These are phyloP conservation scores for Eilema griseolum DNA, from an alignment of 2,888 invertebrate genomes.

Conservation along the genomic window DNA sequence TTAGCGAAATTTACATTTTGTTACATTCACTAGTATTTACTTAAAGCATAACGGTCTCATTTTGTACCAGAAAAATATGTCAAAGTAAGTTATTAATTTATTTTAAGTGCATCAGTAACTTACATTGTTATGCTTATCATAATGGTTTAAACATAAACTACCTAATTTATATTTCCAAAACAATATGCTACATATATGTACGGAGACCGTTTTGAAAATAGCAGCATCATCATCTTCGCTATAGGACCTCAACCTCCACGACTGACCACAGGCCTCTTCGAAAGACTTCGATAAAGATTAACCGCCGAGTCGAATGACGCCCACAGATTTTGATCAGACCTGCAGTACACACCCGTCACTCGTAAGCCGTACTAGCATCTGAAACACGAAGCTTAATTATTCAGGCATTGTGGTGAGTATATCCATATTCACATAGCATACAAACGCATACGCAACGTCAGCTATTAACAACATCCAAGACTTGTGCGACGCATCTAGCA, in stretches of 20 bases:
- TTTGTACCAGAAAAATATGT: neutral
- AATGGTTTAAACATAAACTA: no score
- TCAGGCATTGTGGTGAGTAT: neutral
- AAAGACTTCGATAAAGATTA: neutral
- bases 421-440: neutral
- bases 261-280: neutral
- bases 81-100: neutral
- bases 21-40: neutral
- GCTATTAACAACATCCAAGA: no score
- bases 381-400: neutral
- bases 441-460: neutral
- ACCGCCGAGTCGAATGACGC: neutral
- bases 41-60: neutral
- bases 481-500: no score
- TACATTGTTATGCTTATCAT: neutral
- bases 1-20: neutral
- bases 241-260: neutral
- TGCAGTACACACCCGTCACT: neutral
- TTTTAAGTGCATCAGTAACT: neutral
- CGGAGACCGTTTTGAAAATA: neutral
- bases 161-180: neutral
- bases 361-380: neutral
- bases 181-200: neutral
- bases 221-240: neutral
- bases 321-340: neutral